Conservation (phyloP, 2,797 vertebrate genomes). For the Danio kyathit region DNA sequence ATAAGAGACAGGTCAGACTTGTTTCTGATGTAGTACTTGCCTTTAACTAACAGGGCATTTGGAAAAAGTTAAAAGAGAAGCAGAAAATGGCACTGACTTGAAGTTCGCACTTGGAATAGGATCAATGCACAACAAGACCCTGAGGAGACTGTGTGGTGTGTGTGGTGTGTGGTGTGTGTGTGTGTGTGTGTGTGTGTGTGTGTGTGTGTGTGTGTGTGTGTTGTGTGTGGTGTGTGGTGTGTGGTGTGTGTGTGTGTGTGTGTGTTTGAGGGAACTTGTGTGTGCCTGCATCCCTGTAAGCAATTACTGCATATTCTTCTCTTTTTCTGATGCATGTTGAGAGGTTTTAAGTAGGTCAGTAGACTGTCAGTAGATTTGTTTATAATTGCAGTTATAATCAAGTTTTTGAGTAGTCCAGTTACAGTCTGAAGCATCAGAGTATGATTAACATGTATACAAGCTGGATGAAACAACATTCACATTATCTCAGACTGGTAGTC, state of each 20-base stretch:
- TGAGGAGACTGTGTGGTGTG: background rate
- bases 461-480: background rate
- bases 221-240: too few species aligned
- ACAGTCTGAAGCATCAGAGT: background rate
- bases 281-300: slow-evolving; percentile 39
- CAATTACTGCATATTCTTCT: slow-evolving; percentile 34
- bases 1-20: slow-evolving; percentile 8
- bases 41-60: slow-evolving; percentile 12
- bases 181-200: slow-evolving; percentile 25
- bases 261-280: slow-evolving; percentile 30
- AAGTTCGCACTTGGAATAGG: slow-evolving; percentile 4
- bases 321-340: slow-evolving; percentile 32
- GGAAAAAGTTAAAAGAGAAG: background rate
- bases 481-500: background rate
- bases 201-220: slow-evolving; percentile 41
- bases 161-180: background rate
- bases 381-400: background rate
- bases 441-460: slow-evolving; percentile 2
- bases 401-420: background rate
- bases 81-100: background rate
- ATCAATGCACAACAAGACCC: slow-evolving; percentile 19
- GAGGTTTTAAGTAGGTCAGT: slow-evolving; percentile 48
- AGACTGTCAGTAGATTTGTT: background rate
- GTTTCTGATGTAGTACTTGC: slow-evolving; percentile 2
- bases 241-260: background rate